Base-by-base conservation (phyloP, 2,113 vertebrate genomes). In the Calyptomena viridis region DNA sequence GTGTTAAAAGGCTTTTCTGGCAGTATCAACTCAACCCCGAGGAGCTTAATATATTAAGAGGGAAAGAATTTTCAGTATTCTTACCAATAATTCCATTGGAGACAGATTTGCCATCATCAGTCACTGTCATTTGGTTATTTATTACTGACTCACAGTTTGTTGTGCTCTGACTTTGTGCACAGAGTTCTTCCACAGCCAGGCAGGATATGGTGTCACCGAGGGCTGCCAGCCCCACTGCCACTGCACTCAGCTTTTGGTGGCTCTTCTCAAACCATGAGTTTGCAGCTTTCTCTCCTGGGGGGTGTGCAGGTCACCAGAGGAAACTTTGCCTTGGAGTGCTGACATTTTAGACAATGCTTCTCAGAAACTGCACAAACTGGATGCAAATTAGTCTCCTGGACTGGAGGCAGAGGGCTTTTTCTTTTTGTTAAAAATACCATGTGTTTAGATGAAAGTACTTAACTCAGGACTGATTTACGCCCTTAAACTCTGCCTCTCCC, bases 61-160 rank as follows among this genome's bases (percentile, higher is more conserved):
- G 84, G 76, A 88, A 95, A 75, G 64, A 94, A 92, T 93, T 96
- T 79, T 93, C 90, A 71, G 60, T 93, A 33, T 91, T 93, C 93
- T 84, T 76, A 69, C 76, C 76, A 82, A 2, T 86, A 74, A 83
- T 81, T 87, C 68, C 55, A 37, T 28, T 94, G 76, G 85, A 81
- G 94, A 84, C 73, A 90, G 55, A 71, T 72, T 64, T 80, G 76
- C 87, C 40, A 2, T 75, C 90, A 84, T 95, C 83, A 55, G 1
- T 94, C 92, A 62, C 25, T 95, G 90, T 60, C 13, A 2, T 59
- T 76, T 42, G 55, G 67, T 86, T 96, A 72, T 86, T 94, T 93
- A 60, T 84, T 90, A 15, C 28, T 75, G 79, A 73, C 72, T 93
- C 76, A 11, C 35, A 81, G 52, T 80, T 81, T 37, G 42, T 37